Conservation (phyloP, 2,888 invertebrate species). For the Creontiades dilutus region DNA sequence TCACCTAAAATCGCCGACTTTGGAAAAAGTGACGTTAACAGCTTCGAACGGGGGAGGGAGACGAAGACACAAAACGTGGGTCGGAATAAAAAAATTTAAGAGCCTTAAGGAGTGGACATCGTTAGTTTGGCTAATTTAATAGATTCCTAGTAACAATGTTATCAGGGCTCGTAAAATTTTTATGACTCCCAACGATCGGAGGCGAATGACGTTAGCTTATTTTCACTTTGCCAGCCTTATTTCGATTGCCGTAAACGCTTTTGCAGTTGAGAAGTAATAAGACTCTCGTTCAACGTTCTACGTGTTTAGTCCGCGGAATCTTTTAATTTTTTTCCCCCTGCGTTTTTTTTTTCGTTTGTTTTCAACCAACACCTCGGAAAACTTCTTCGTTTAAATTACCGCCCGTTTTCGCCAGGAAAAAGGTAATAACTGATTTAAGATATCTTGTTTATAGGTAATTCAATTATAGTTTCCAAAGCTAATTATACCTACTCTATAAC, state of each 20-base stretch:
- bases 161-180: slow-evolving; percentile 35
- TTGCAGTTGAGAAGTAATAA: slow-evolving; percentile 49
- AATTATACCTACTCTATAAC: not conserved
- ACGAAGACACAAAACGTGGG: not conserved
- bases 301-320: not conserved
- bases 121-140: slow-evolving; percentile 62
- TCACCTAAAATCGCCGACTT: not conserved
- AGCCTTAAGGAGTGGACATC: slow-evolving; percentile 42
- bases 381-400: slow-evolving; percentile 17
- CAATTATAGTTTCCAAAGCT: not conserved
- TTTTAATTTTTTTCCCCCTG: too few relatives aligned
- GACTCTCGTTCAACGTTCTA: slow-evolving; percentile 8
- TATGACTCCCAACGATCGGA: slow-evolving; percentile 41
- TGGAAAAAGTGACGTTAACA: not conserved
- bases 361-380: not conserved
- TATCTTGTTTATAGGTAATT: slow-evolving; percentile 15
- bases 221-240: slow-evolving; percentile 45
- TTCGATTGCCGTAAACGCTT: slow-evolving; percentile 46
- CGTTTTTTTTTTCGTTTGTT: not conserved
- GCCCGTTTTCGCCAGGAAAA: slow-evolving; percentile 6
- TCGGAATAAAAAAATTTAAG: slow-evolving; percentile 16
- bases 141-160: slow-evolving; percentile 52
- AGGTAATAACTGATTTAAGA: slow-evolving; percentile 27
- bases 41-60: not conserved
- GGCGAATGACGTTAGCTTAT: slow-evolving; percentile 37